phyloP scores from a whole-genome alignment of 2,797 vertebrate species.

The Melanotaenia nigrans region DNA sequence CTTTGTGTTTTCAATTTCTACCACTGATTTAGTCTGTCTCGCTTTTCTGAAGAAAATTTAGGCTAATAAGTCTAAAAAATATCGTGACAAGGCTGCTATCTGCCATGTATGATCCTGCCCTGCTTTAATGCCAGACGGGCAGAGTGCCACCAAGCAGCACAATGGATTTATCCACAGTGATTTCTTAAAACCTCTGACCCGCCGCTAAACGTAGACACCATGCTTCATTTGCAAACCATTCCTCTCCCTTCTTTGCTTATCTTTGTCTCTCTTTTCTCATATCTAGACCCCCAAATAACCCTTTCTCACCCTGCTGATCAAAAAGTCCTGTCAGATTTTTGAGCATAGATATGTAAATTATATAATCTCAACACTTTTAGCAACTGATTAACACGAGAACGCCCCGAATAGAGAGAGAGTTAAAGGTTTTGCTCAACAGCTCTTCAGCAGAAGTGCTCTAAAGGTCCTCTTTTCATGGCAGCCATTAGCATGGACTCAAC shows the following conservation, averaged over 20 bases:
- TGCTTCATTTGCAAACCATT: constrained; percentile 24
- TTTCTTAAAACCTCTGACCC: constrained; percentile 49
- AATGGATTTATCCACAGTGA: constrained; percentile 49
- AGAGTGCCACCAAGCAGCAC: constrained; percentile 49
- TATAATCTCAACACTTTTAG: constrained; percentile 15
- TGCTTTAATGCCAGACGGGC: constrained; percentile 50
- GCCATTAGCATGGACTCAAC: constrained; percentile 44
- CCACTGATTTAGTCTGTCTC: neutral
- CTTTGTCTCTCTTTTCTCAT: constrained; percentile 14
- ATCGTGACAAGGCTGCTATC: neutral
- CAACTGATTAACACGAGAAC: constrained; percentile 37
- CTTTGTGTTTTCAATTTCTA: neutral
- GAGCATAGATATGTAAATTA: constrained; percentile 34
- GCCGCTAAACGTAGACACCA: constrained; percentile 22
- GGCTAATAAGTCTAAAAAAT: constrained; percentile 22
- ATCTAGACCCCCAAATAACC: too few species aligned
- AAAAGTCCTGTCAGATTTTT: constrained; percentile 13
- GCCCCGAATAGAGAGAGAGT: constrained; percentile 29
- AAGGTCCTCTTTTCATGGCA: constrained; percentile 26
- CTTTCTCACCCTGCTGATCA: constrained; percentile 28
- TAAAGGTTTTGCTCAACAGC: constrained; percentile 56
- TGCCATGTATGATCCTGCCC: constrained; percentile 57
- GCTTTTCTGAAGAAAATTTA: constrained; percentile 7
- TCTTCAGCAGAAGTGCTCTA: constrained; percentile 37
- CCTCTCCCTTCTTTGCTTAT: neutral